A percentile compares a stretch with the other conserved stretches of the same genome.
phyloP scores from a whole-genome alignment of 2,797 vertebrate species.

The Aphelocoma californica region DNA sequence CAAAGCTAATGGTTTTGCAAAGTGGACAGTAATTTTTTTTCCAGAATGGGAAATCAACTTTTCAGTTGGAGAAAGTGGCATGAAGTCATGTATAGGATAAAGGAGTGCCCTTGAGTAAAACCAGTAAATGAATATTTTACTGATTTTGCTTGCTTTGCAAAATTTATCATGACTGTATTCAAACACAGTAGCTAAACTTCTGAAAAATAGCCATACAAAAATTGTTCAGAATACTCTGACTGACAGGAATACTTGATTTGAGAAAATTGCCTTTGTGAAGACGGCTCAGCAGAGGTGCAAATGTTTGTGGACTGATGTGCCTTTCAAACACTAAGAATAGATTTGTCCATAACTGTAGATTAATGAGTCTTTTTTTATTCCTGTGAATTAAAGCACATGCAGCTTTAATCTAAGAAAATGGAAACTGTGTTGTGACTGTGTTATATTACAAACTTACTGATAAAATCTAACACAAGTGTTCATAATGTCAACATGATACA shows the following conservation, averaged over 20 bases:
- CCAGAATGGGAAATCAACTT: neutral
- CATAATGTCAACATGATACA: neutral
- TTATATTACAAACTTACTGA: neutral
- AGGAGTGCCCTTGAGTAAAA: neutral
- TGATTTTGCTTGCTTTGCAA: constrained; percentile 40
- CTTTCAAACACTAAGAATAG: neutral
- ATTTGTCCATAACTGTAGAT: neutral
- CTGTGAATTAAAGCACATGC: neutral
- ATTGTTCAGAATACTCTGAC: constrained; percentile 19
- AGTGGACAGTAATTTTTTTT: neutral
- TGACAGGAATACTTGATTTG: constrained; percentile 35
- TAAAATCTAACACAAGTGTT: constrained; percentile 15
- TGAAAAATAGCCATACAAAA: constrained; percentile 34
- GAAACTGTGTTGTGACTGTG: neutral
- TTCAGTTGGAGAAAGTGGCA: neutral
- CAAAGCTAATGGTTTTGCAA: neutral
- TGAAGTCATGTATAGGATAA: neutral
- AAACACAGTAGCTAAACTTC: constrained; percentile 12
- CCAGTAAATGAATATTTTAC: constrained; percentile 16
- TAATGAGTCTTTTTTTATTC: neutral
- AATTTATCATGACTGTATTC: constrained; percentile 35
- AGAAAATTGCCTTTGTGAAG: constrained; percentile 34
- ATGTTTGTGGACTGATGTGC: neutral
- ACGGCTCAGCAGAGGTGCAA: neutral
- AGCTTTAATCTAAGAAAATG: neutral